phyloP scores from a whole-genome alignment of 53 echinoderm and acorn worm genomes.

The Mesocentrotus franciscanus region DNA sequence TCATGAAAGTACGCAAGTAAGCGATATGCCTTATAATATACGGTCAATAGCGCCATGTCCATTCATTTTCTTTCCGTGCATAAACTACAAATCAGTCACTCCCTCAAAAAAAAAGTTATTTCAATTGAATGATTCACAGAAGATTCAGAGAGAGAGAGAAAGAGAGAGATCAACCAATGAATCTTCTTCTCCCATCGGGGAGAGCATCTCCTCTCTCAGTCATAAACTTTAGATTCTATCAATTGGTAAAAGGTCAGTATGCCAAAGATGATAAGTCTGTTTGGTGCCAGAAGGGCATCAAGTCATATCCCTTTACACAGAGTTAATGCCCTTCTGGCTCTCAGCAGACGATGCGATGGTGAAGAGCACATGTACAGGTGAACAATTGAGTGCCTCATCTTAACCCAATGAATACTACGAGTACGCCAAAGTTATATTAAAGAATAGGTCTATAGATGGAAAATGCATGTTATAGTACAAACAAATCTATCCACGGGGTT shows the following conservation, averaged over 20 bases:
- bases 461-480: background rate
- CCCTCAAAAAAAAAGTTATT: background rate
- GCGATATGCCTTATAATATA: background rate
- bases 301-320: no score
- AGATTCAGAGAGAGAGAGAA: background rate
- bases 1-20: background rate
- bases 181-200: background rate
- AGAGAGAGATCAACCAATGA: background rate
- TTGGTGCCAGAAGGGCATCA: no score
- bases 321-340: no score
- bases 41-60: background rate
- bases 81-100: background rate
- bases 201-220: background rate
- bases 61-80: conserved; percentile 4
- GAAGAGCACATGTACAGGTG: conserved; percentile 36
- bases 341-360: background rate
- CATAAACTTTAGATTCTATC: conserved; percentile 45
- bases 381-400: background rate
- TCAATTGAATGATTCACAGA: background rate
- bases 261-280: conserved; percentile 1
- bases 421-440: background rate
- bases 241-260: conserved; percentile 49
- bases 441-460: background rate
- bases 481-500: background rate
- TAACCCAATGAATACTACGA: background rate